Conservation (phyloP, 1,140 invertebrate genomes). For the Ceratosolen fusciceps region DNA sequence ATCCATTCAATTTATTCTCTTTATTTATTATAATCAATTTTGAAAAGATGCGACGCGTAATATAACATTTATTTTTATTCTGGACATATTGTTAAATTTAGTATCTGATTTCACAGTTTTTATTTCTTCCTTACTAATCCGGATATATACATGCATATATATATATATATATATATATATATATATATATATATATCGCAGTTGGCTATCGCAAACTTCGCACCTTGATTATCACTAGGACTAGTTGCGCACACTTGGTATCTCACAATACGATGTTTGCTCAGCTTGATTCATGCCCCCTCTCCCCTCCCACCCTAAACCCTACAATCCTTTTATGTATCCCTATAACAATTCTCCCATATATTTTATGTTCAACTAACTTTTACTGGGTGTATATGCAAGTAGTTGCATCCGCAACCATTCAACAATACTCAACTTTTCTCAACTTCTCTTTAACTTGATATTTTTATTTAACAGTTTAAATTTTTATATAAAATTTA, state of each 20-base stretch:
- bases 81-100: no score
- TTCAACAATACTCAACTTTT: neutral
- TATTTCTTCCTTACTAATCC: slow-evolving; percentile 10
- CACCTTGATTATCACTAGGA: neutral
- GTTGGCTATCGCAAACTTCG: slow-evolving; percentile 50
- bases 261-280: slow-evolving; percentile 71
- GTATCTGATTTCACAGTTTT: neutral
- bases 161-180: no score
- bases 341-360: slow-evolving; percentile 6
- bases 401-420: neutral
- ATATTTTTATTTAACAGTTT: no score
- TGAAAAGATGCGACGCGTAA: no score
- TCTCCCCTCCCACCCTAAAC: slow-evolving; percentile 35
- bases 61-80: no score
- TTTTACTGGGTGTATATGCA: neutral
- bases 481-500: no score
- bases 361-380: slow-evolving; percentile 12
- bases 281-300: slow-evolving; percentile 71
- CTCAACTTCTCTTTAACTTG: no score
- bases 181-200: slow-evolving; percentile 47
- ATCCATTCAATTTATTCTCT: no score
- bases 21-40: no score
- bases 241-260: slow-evolving; percentile 54
- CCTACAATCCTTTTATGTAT: slow-evolving; percentile 27
- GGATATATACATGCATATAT: slow-evolving; percentile 41